Evolutionary conservation across 2,888 invertebrate genomes (phyloP), one percentile per base, ranked within the genome.

Genomic region (Pollenia amentaria): DNA sequence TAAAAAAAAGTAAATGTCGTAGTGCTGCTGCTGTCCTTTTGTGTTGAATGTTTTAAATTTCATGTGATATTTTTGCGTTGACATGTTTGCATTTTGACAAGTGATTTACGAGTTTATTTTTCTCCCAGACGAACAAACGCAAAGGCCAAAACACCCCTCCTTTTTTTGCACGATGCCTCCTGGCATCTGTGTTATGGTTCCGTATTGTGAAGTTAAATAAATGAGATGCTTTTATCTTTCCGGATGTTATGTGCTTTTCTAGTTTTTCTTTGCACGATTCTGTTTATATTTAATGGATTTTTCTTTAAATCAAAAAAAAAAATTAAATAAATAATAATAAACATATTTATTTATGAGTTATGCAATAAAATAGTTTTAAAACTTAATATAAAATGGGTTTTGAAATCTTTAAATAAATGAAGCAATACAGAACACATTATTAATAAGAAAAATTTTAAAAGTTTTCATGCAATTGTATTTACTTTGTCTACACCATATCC

Each of bases 41-140:
- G 62, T 70, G 75, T 75, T 70, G 70, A 67, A 46, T 67, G 29
- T 80, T 80, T 85, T 65, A 48, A 80, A 64, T 75, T 83, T 79
- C 55, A 72, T 76, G 75, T 80, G 86, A 80, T 87, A 87, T 84
- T 87, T 87, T 80, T 84, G 86, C 86, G 86, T 87, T 87, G 86
- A 84, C 86, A 84, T 87, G 86, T 77, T 87, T 87, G 76, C 86
- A 80, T 67, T 83, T 87, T 80, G 86, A 87, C 86, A 87, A 84
- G 84, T 87, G 86, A 87, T 87, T 87, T 87, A 84, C 86, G 83
- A 79, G 69, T 70, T 65, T 77, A 77, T 55, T 85, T 77, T 60
- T 42, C n/a, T 57, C 57, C 67, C 70, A 67, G 46, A 29, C 29
- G 4, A 48, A 38, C 42, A 29, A n/a, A 10, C 29, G 21, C 11